These are phyloP conservation scores for Papilio aristodemus DNA, from an alignment of 1,140 invertebrate genomes.

Conservation along the genomic window DNA sequence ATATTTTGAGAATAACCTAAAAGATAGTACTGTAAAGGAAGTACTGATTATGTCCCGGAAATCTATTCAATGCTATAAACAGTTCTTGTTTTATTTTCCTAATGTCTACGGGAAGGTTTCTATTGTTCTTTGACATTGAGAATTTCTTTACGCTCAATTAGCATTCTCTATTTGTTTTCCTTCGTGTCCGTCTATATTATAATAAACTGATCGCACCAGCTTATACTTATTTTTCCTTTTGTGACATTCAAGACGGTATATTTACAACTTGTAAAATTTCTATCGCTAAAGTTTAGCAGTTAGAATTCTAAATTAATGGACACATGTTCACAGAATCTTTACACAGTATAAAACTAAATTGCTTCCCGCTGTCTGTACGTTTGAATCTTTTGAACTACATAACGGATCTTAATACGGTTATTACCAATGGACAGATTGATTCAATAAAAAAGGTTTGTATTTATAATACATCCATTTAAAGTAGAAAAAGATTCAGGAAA, in stretches of 20 bases:
- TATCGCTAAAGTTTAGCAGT: not conserved
- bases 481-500: too few relatives aligned
- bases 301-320: too few relatives aligned
- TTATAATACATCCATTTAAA: too few relatives aligned
- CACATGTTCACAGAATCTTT: too few relatives aligned
- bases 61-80: not conserved
- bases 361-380: too few relatives aligned
- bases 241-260: not conserved
- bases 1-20: too few relatives aligned
- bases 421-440: too few relatives aligned
- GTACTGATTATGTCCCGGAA: not conserved
- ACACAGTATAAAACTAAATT: too few relatives aligned
- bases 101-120: constrained; percentile 2
- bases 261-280: not conserved
- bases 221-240: not conserved
- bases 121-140: constrained; percentile 17
- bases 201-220: not conserved
- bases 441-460: too few relatives aligned
- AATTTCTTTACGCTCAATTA: constrained; percentile 10
- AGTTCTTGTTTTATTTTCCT: constrained; percentile 12
- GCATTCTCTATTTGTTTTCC: constrained; percentile 1
- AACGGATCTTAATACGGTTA: too few relatives aligned
- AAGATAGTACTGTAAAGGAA: too few relatives aligned
- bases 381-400: too few relatives aligned
- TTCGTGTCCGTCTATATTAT: constrained; percentile 20